phyloP scores from a whole-genome alignment of 2,888 invertebrate species.

The Drosophila kanekoi region DNA sequence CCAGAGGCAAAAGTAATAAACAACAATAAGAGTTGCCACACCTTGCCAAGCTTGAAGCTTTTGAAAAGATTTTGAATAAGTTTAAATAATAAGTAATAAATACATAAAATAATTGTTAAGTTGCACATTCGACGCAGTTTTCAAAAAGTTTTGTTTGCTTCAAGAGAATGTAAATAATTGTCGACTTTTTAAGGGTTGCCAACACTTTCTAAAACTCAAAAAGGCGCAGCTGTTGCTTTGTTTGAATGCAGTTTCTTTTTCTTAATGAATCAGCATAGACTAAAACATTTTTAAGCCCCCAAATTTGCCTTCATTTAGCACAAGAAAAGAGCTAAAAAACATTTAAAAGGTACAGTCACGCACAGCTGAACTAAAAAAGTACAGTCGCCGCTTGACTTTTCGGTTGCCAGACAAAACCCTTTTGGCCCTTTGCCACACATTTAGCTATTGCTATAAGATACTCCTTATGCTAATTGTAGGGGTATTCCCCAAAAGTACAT shows the following conservation, averaged over 20 bases:
- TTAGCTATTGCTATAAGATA: too few relatives aligned
- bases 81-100: neutral
- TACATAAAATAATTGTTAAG: too few relatives aligned
- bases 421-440: too few relatives aligned
- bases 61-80: neutral
- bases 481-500: conserved; percentile 10
- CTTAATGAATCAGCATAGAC: too few relatives aligned
- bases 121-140: too few relatives aligned
- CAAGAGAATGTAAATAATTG: neutral
- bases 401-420: too few relatives aligned
- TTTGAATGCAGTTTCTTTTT: neutral
- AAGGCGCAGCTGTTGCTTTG: neutral
- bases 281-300: neutral
- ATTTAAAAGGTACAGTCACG: conserved; percentile 3
- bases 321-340: neutral
- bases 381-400: neutral
- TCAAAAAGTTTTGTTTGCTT: neutral
- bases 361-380: neutral
- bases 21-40: conserved; percentile 7
- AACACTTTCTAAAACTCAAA: neutral
- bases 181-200: neutral
- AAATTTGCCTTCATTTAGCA: neutral
- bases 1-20: neutral
- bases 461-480: neutral
- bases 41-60: neutral